Percentiles rank a stretch among this genome's conserved stretches.
phyloP scores from a whole-genome alignment of 1,140 invertebrate species.

The Anadara kagoshimensis region DNA sequence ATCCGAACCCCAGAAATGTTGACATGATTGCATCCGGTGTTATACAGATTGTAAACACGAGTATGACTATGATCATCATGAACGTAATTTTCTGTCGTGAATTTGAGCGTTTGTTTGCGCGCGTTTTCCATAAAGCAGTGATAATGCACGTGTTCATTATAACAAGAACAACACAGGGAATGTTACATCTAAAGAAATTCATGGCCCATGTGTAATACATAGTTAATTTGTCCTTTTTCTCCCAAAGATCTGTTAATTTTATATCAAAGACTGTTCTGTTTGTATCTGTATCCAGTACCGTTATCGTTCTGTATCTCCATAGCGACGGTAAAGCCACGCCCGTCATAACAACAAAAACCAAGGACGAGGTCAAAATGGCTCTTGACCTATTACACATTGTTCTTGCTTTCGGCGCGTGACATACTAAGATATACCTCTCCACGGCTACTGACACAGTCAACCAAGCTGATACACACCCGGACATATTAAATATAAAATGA shows the following conservation, averaged over 20 bases:
- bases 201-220: slow-evolving; percentile 80
- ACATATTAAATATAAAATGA: slow-evolving; percentile 69
- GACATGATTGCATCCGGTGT: slow-evolving; percentile 81
- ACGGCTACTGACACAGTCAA: slow-evolving; percentile 95
- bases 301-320: slow-evolving; percentile 55
- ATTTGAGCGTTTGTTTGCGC: slow-evolving; percentile 48
- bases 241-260: slow-evolving; percentile 62
- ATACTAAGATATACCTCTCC: slow-evolving; percentile 96
- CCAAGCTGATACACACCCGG: slow-evolving; percentile 82
- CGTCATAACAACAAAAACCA: slow-evolving; percentile 60
- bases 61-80: slow-evolving; percentile 84
- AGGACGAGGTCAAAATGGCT: slow-evolving; percentile 49
- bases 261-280: slow-evolving; percentile 49
- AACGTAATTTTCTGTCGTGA: slow-evolving; percentile 80
- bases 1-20: slow-evolving; percentile 69
- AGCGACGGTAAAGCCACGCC: slow-evolving; percentile 63
- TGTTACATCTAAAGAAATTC: slow-evolving; percentile 79
- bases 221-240: slow-evolving; percentile 77
- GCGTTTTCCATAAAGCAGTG: slow-evolving; percentile 76
- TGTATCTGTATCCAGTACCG: slow-evolving; percentile 29
- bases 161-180: slow-evolving; percentile 74
- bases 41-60: slow-evolving; percentile 85
- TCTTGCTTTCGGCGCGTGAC: slow-evolving; percentile 89
- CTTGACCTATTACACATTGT: slow-evolving; percentile 84
- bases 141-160: slow-evolving; percentile 81